These are phyloP conservation scores for Phrixothrix hirtus DNA, from an alignment of 2,888 invertebrate species.

Conservation along the genomic window DNA sequence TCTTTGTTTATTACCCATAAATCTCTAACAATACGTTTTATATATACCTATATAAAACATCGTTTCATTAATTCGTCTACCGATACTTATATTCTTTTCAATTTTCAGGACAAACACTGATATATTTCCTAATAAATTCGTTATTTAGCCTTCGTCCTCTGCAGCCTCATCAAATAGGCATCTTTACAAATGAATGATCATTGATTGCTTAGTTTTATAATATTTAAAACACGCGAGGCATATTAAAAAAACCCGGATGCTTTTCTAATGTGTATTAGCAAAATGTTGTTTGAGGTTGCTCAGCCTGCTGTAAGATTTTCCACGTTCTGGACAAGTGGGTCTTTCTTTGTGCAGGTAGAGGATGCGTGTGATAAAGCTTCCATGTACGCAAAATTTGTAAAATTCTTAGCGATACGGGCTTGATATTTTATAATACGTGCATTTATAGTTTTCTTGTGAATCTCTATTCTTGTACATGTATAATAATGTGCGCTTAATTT, in stretches of 20 bases:
- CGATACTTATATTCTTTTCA: slow-evolving; percentile 1
- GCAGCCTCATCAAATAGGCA: too few species aligned
- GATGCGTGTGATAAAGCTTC: background rate
- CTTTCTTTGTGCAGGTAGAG: slow-evolving; percentile 18
- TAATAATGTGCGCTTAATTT: slow-evolving; percentile 36
- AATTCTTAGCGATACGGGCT: too few species aligned
- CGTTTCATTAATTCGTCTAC: too few species aligned
- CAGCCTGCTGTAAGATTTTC: slow-evolving; percentile 48
- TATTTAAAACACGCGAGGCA: slow-evolving; percentile 59
- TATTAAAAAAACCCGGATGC: slow-evolving; percentile 48
- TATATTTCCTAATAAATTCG: too few species aligned
- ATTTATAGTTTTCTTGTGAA: slow-evolving; percentile 2
- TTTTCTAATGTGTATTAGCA: slow-evolving; percentile 59
- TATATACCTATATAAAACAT: too few species aligned
- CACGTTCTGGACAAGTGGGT: slow-evolving; percentile 47
- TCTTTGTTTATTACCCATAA: slow-evolving; percentile 36
- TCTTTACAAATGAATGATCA: too few species aligned
- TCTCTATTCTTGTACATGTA: slow-evolving; percentile 15
- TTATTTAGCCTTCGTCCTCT: too few species aligned
- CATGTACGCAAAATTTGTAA: too few species aligned
- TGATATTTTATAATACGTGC: too few species aligned
- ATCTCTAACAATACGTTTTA: slow-evolving; percentile 13
- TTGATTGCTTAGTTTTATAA: slow-evolving; percentile 58
- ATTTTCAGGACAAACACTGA: too few species aligned
- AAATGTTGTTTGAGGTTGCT: slow-evolving; percentile 60